Evolutionary conservation across 2,888 invertebrate species (phyloP).

Genomic region (Stenotaenia linearis): DNA sequence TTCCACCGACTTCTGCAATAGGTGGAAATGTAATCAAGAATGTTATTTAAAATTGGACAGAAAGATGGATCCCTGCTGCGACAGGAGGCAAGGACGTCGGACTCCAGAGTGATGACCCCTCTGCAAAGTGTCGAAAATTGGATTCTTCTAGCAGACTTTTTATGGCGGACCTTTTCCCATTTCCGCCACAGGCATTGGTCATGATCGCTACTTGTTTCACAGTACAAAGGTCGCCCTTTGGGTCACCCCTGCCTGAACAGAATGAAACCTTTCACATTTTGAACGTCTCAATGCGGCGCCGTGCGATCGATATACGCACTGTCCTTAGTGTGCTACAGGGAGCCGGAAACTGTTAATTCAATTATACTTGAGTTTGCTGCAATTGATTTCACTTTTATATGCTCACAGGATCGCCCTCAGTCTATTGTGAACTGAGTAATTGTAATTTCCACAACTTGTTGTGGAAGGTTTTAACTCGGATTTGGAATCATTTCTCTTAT

Average conservation of each 20-base stretch:
- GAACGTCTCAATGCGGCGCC: constrained; percentile 11
- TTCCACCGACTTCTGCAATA: background rate
- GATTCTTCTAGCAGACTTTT: background rate
- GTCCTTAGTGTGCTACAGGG: background rate
- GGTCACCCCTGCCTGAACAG: constrained; percentile 1
- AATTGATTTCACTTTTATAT: background rate
- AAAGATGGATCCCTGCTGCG: background rate
- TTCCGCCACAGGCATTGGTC: constrained; percentile 10
- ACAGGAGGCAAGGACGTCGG: background rate
- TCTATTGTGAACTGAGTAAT: background rate
- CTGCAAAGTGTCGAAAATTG: constrained; percentile 2
- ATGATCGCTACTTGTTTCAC: constrained; percentile 6
- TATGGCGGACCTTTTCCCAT: constrained; percentile 10
- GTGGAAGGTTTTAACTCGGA: background rate
- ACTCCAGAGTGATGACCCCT: background rate
- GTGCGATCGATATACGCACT: constrained; percentile 3
- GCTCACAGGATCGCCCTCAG: background rate
- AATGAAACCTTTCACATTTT: constrained; percentile 19
- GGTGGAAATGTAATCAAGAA: constrained; percentile 6
- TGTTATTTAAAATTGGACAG: background rate
- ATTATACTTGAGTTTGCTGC: background rate
- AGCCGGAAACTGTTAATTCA: constrained; percentile 2
- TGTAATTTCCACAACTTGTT: background rate
- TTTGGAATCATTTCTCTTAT: background rate
- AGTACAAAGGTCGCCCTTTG: constrained; percentile 15